These are phyloP conservation scores for Stenchaetothrips biformis DNA, from an alignment of 2,888 invertebrate genomes.

Conservation along the genomic window DNA sequence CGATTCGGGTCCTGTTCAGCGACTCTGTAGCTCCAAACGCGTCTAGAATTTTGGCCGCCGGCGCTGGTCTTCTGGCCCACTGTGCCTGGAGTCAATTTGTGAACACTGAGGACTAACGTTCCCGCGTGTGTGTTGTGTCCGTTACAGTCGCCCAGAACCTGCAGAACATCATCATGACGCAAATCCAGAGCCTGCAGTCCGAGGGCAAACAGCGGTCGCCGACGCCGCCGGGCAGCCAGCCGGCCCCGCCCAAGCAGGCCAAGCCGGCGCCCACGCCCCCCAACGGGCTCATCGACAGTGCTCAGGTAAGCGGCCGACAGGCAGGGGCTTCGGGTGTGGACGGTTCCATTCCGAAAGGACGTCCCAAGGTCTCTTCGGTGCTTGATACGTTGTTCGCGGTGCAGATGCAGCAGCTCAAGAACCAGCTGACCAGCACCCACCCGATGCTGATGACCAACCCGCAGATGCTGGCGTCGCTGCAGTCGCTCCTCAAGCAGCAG, in stretches of 20 bases:
- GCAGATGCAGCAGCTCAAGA: slow-evolving; percentile 40
- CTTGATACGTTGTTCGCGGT: too few relatives aligned
- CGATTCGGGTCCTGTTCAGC: too few relatives aligned
- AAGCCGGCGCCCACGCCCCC: slow-evolving; percentile 9
- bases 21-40: too few relatives aligned
- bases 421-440: slow-evolving; percentile 37
- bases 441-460: slow-evolving; percentile 41
- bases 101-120: too few relatives aligned
- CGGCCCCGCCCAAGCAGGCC: background rate
- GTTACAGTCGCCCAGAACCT: slow-evolving; percentile 46
- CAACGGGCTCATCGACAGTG: slow-evolving; percentile 4
- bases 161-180: slow-evolving; percentile 46
- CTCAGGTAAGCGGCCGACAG: background rate
- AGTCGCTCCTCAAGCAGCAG: slow-evolving; percentile 40
- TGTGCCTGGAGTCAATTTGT: too few relatives aligned
- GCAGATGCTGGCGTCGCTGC: slow-evolving; percentile 42
- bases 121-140: slow-evolving; percentile 10
- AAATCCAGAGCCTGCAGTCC: slow-evolving; percentile 45
- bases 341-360: too few relatives aligned
- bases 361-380: too few relatives aligned
- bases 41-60: too few relatives aligned
- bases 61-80: too few relatives aligned
- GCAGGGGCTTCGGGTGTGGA: too few relatives aligned
- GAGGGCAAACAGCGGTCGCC: background rate
- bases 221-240: background rate